phyloP scores from a whole-genome alignment of 1,140 invertebrate species.

The Idris sp. region DNA sequence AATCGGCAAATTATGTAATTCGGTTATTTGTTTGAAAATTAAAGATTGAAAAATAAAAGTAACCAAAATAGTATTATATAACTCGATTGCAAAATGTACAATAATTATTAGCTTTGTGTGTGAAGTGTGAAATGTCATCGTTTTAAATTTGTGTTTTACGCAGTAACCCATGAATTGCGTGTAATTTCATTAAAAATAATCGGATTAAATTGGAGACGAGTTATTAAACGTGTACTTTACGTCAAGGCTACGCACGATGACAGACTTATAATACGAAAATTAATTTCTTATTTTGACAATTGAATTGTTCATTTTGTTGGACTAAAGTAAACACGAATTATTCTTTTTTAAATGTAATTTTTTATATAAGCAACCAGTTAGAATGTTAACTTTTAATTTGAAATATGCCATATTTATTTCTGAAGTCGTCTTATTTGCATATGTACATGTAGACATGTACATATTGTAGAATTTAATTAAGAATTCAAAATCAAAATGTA shows the following conservation, averaged over 20 bases:
- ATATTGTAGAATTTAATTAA: too few relatives aligned
- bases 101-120: background rate
- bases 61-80: too few relatives aligned
- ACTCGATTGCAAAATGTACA: conserved; percentile 6
- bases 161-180: too few relatives aligned
- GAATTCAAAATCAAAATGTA: too few relatives aligned
- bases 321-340: background rate
- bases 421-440: too few relatives aligned
- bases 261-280: conserved; percentile 18
- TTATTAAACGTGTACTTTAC: conserved; percentile 1
- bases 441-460: too few relatives aligned
- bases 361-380: too few relatives aligned
- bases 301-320: conserved; percentile 17
- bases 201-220: conserved; percentile 8
- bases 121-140: background rate
- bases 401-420: too few relatives aligned
- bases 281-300: conserved; percentile 15
- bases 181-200: conserved; percentile 2
- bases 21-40: too few relatives aligned
- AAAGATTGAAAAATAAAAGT: too few relatives aligned
- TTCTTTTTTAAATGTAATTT: background rate
- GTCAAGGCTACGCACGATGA: conserved; percentile 12
- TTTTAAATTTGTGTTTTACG: background rate
- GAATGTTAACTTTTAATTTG: background rate
- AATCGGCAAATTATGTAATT: conserved; percentile 33